A percentile compares a stretch with the other conserved stretches of the same genome.
phyloP scores from a whole-genome alignment of 1,140 invertebrate species.

The Ectropis grisescens region DNA sequence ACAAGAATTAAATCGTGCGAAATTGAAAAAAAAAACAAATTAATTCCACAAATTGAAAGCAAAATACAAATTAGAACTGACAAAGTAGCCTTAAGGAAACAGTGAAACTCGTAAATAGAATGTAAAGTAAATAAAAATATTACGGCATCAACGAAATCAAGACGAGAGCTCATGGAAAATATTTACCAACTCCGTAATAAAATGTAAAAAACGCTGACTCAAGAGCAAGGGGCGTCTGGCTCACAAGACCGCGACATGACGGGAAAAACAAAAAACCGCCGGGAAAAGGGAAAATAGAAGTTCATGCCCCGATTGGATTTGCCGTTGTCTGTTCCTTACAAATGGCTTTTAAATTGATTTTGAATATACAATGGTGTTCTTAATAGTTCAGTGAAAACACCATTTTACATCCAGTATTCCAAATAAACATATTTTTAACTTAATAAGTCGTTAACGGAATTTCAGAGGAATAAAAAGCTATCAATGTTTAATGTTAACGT shows the following conservation, averaged over 20 bases:
- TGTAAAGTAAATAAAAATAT: too few species aligned
- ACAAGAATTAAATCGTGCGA: too few species aligned
- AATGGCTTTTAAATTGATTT: constrained; percentile 67
- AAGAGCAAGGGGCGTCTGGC: constrained; percentile 61
- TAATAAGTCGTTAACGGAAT: too few species aligned
- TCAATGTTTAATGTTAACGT: too few species aligned
- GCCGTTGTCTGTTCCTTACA: constrained; percentile 66
- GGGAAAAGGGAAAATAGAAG: constrained; percentile 49
- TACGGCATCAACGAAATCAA: constrained; percentile 38
- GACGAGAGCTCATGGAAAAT: constrained; percentile 41
- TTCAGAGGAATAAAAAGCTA: too few species aligned
- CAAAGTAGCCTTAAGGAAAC: too few species aligned
- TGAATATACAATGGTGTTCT: constrained; percentile 57
- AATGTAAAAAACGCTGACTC: constrained; percentile 62
- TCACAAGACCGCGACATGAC: constrained; percentile 62
- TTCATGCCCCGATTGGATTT: constrained; percentile 59
- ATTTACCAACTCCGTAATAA: constrained; percentile 65
- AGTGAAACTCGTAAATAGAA: too few species aligned
- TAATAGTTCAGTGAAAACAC: constrained; percentile 27
- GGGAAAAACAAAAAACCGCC: constrained; percentile 54
- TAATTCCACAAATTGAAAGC: too few species aligned
- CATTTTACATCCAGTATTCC: too few species aligned
- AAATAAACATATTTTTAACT: too few species aligned
- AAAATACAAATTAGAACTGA: too few species aligned
- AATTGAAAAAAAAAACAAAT: too few species aligned